Evolutionary conservation across 1,140 invertebrate species (phyloP).

Genomic region (Planococcus citri): DNA sequence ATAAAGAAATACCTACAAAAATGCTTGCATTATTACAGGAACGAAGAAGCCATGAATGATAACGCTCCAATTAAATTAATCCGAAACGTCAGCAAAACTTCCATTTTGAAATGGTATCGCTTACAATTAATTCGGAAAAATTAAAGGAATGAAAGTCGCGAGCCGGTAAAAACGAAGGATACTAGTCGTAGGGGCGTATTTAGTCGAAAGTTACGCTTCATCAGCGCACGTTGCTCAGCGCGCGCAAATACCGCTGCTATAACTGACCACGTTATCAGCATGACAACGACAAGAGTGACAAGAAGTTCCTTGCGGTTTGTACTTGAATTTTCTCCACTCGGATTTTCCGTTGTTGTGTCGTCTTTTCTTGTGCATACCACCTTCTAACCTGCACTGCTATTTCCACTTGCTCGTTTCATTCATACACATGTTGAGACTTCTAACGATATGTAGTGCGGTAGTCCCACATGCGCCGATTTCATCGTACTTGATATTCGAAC

Average conservation of each 20-base stretch:
- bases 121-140: not conserved
- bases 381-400: not conserved
- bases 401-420: slow-evolving; percentile 1
- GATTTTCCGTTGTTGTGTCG: not conserved
- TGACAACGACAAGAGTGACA: not conserved
- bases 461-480: not conserved
- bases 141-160: not conserved
- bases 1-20: too few relatives aligned
- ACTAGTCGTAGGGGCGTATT: not conserved
- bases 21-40: too few relatives aligned
- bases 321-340: not conserved
- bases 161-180: not conserved
- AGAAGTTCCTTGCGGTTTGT: not conserved
- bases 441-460: slow-evolving; percentile 1
- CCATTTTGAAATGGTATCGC: not conserved
- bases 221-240: slow-evolving; percentile 5
- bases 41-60: too few relatives aligned
- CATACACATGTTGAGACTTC: slow-evolving; percentile 2
- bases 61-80: not conserved
- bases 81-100: not conserved
- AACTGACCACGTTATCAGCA: slow-evolving; percentile 1
- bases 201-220: not conserved
- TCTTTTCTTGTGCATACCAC: not conserved
- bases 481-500: not conserved
- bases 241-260: slow-evolving; percentile 1